Base-by-base conservation (phyloP, 2,113 vertebrate genomes). In the Tupaia tana region DNA sequence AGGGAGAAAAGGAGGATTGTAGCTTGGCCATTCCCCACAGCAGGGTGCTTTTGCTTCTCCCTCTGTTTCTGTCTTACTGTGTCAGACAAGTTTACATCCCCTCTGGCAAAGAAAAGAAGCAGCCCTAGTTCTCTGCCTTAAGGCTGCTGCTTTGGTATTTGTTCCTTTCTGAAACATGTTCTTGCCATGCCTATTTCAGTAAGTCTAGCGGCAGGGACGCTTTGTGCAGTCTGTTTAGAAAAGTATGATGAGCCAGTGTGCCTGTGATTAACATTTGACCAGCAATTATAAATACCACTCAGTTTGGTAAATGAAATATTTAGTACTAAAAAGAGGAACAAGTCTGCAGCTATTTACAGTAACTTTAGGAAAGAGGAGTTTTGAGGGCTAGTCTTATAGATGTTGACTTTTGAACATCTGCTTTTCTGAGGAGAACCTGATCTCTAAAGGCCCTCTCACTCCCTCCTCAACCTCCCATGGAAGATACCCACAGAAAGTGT, bases 281-380 rank as follows among this genome's bases (percentile, higher is more conserved):
- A 24, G 56, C 56, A 27, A 90, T 52, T 79, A 22, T 84, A 67
- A 79, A 84, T 90, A 74, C 56, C 81, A 61, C 43, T 93, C 20
- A 74, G 22, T 93, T 43, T 94, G 66, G 54, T 94, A 74, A 95
- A 80, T 74, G 73, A 96, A 85, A 95, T 70, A 58, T 92, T 93
- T 93, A 82, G n/a, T 92, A 52, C 86, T 93, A 92, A 97, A 95
- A 89, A 75, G 84, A 89, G 86, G 29, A 86, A 61, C 0, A 74
- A 56, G 11, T 75, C 14, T 52, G 3, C 71, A 66, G 71, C 43
- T 95, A 52, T 71, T 96, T 91, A 63, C 54, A 59, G 78, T 89
- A 13, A 31, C 67, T 83, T 96, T 91, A 89, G 82, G 69, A 66
- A 92, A 85, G 64, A 89, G 10, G 24, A 16, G 29, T 94, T 93